These are phyloP conservation scores for Melozone crissalis DNA, from an alignment of 2,113 vertebrate species.

Conservation along the genomic window DNA sequence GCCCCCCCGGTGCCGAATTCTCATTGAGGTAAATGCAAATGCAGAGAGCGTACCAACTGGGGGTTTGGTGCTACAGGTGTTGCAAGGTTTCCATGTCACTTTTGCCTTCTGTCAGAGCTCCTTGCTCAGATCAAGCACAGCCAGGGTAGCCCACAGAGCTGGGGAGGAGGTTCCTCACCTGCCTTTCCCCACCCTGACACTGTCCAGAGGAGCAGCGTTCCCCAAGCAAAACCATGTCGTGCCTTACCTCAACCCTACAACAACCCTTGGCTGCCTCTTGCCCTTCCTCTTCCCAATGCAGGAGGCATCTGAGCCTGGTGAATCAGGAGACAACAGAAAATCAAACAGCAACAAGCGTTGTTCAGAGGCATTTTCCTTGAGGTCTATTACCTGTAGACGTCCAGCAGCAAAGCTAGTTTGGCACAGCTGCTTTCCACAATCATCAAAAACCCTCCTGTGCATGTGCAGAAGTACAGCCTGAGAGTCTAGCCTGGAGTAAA, in stretches of 20 bases:
- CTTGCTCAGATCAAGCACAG: not conserved
- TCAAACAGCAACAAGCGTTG: not conserved
- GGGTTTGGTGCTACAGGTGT: not conserved
- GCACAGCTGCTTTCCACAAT: not conserved
- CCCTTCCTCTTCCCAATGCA: not conserved
- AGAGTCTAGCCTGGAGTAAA: not conserved
- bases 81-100: not conserved
- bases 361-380: not conserved
- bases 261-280: not conserved
- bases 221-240: not conserved
- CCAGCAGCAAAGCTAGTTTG: not conserved
- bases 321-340: not conserved
- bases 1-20: not conserved
- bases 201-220: fast-evolving
- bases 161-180: fast-evolving
- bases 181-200: fast-evolving
- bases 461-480: not conserved
- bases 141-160: not conserved
- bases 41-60: not conserved
- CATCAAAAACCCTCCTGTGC: not conserved
- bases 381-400: not conserved
- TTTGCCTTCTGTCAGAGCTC: not conserved
- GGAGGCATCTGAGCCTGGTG: fast-evolving
- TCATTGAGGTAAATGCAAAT: not conserved
- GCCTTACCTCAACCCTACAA: not conserved